Base-by-base conservation (phyloP, 2,113 vertebrate genomes). In the Herpetotheres cachinnans region DNA sequence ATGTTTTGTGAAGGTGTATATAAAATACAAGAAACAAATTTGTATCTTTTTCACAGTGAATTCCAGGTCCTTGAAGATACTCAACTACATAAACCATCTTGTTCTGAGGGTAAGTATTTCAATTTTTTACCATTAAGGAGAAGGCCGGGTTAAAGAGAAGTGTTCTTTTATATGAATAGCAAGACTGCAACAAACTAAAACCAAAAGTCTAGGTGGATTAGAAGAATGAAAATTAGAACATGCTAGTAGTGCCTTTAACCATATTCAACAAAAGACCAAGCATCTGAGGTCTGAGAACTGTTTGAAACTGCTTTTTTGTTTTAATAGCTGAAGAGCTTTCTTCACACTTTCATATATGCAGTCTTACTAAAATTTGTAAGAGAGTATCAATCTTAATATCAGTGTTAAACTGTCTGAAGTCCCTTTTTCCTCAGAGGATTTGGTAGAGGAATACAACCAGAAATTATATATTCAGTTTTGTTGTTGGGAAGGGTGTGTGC, bases 61-160 rank as follows among this genome's bases (percentile, higher is more conserved):
- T 84, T 86, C 78, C 92, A 55, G 58, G 30, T 72, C 50, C 72
- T 32, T 77, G 97, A 97, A 95, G 96, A 94, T 47, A 21, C 40
- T 95, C 90, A 80, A 0, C 86, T 86, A 36, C 32, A 24, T 15
- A 95, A 97, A 62, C 62, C 58, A 2, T 65, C 94, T 85, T 73
- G 63, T 72, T 96, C 95, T 86, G 91, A 93, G 66, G 95, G 98
- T 98, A 74, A 97, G 96, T 89, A 77, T 86, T 94, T 72, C 27
- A 27, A 10, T 49, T 38, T 49, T 69, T 78, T 29, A n/a, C 14
- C 5, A 7, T 46, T 32, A 44, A 44, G 10, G 10, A 71, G 29
- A 58, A 34, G 16, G 10, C n/a, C 1, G 5, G 56, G 32, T 44
- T 82, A 26, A 70, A 82, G 55, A 18, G 5, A 50, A 71, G 6